Evolutionary conservation across 2,888 invertebrate genomes (phyloP).

Genomic region (Aradus depressus): DNA sequence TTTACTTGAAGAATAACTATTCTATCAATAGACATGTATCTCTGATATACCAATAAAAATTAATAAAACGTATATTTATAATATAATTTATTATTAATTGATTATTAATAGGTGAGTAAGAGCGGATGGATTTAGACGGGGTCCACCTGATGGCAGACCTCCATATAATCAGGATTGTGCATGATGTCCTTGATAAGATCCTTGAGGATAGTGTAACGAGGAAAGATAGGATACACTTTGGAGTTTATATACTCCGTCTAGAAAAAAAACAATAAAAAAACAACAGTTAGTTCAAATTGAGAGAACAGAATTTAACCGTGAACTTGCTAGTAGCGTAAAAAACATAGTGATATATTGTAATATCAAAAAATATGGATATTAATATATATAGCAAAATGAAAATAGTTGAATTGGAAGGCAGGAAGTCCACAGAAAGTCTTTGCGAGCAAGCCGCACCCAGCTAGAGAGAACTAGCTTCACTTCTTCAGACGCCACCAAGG

Average conservation of each 20-base stretch:
- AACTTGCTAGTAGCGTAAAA: too few species aligned
- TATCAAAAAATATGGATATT: too few species aligned
- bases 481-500: too few species aligned
- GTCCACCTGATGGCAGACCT: slow-evolving; percentile 86
- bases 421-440: too few species aligned
- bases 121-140: slow-evolving; percentile 31
- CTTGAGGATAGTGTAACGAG: slow-evolving; percentile 89
- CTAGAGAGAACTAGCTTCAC: too few species aligned
- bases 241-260: slow-evolving; percentile 84
- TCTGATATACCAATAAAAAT: background rate
- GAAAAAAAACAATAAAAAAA: slow-evolving; percentile 33
- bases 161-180: slow-evolving; percentile 94
- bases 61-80: slow-evolving; percentile 1
- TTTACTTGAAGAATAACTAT: too few species aligned
- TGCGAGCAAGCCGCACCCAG: too few species aligned
- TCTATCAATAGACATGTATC: background rate
- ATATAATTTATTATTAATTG: background rate
- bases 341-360: too few species aligned
- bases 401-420: too few species aligned
- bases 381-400: too few species aligned
- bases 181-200: slow-evolving; percentile 95
- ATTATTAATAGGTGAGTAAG: background rate
- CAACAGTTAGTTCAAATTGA: too few species aligned
- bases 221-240: slow-evolving; percentile 86
- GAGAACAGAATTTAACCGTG: too few species aligned